Evolutionary conservation across 2,888 invertebrate genomes (phyloP).

Genomic region (Apamea epomidion): DNA sequence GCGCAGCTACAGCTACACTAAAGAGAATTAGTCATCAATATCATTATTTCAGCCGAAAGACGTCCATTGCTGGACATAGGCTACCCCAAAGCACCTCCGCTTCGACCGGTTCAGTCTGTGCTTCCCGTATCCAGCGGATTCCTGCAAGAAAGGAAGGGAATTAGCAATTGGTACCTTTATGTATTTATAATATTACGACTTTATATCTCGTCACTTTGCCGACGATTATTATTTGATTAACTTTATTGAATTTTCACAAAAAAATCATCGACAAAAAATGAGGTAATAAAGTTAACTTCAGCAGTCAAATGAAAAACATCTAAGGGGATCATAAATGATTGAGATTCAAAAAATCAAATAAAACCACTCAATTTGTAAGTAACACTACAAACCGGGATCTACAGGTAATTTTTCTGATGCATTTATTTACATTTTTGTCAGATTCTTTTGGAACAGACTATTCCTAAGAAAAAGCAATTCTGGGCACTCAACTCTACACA

Average conservation of each 20-base stretch:
- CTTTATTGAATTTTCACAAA: background rate
- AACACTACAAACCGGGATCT: too few relatives aligned
- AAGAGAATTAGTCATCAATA: too few relatives aligned
- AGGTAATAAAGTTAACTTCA: background rate
- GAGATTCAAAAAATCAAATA: background rate
- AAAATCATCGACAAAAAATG: background rate
- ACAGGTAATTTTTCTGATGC: background rate
- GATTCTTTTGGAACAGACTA: background rate
- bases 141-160: background rate
- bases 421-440: background rate
- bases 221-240: background rate
- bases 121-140: too few relatives aligned
- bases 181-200: background rate
- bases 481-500: background rate
- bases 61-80: too few relatives aligned
- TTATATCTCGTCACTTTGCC: background rate
- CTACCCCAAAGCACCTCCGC: too few relatives aligned
- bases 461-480: background rate
- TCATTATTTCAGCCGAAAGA: too few relatives aligned
- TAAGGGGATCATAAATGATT: background rate
- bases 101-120: too few relatives aligned
- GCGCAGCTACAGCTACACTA: background rate
- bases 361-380: background rate
- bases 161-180: background rate
- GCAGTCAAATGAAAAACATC: background rate